Evolutionary conservation across 1,140 invertebrate species (phyloP), one percentile per base, ranked within the genome.

Genomic region (Zaprionus taronus): DNA sequence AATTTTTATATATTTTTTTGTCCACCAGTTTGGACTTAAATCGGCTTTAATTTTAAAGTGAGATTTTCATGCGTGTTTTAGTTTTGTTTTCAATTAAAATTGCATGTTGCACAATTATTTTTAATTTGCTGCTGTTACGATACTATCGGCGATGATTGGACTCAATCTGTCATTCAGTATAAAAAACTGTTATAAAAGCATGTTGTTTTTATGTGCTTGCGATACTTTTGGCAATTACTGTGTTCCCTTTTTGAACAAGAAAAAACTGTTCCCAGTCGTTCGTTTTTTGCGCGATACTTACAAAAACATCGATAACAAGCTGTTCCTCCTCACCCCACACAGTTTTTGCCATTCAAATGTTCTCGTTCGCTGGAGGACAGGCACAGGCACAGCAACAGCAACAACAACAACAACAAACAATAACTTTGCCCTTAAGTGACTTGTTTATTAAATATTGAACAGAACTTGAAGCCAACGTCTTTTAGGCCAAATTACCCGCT

Each of bases 371-470:
- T 22, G 47, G 24, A 51, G 11, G 20, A 1, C n/a, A 47, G 7
- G n/a, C 41, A 1, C n/a, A 47, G 7, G n/a, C 41, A 47, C n/a
- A 24, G 20, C 20, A 22, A 12, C 17, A 22, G 11, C 3, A 51
- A 41, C 38, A 51, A 22, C 0, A 51, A 41, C 15, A 51, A 51
- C 12, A 51, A 51, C n/a, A 47, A 47, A 47, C 41, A 47, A 47
- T 47, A 17, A 47, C 41, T 51, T 51, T 51, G 20, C 47, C 47
- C 47, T 51, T 24, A 51, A 51, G 47, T 51, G 17, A 5, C 12
- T 51, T 51, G 47, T 51, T 51, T 51, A 51, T 51, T 51, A 51
- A 51, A 51, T 51, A 51, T 51, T 51, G 47, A 51, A 24, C 20
- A 51, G 20, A 24, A 51, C 47, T 51, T 24, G 41, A 47, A 9